Evolutionary conservation across 2,797 vertebrate genomes (phyloP).

Genomic region (Argya squamiceps): DNA sequence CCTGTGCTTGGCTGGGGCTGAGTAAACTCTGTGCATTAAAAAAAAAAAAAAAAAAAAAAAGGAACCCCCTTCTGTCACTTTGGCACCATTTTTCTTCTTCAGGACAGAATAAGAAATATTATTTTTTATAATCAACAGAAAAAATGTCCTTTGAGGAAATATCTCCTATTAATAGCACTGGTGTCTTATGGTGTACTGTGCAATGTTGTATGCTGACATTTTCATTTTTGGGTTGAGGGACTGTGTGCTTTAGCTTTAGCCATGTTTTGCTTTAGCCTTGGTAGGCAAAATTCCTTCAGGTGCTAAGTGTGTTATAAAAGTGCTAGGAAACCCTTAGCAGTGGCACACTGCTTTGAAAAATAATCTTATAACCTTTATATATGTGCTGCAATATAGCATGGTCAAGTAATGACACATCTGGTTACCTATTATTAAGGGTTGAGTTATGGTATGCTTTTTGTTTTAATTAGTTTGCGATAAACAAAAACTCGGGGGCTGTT

Average conservation of each 20-base stretch:
- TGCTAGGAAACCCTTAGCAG: constrained; percentile 50
- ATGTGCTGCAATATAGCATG: constrained; percentile 27
- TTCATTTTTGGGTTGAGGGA: constrained; percentile 12
- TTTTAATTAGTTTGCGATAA: constrained; percentile 78
- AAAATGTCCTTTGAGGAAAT: neutral
- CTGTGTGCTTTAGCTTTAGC: constrained; percentile 20
- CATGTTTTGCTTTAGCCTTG: constrained; percentile 20
- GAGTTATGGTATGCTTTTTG: constrained; percentile 71
- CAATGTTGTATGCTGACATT: neutral
- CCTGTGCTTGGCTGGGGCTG: neutral
- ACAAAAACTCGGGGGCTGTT: constrained; percentile 76
- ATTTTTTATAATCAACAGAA: neutral
- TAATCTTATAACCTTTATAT: constrained; percentile 69
- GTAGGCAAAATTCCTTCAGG: constrained; percentile 59
- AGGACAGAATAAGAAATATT: too few species aligned
- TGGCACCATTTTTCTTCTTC: neutral
- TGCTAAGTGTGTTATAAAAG: constrained; percentile 62
- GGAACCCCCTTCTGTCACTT: neutral
- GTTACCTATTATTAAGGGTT: constrained; percentile 73
- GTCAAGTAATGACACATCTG: constrained; percentile 73
- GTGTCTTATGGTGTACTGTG: neutral
- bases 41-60: neutral
- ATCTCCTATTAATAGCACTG: neutral
- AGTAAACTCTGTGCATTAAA: neutral
- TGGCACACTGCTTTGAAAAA: constrained; percentile 54